A percentile compares a stretch with the other conserved stretches of the same genome.
Evolutionary conservation across 2,888 invertebrate species (phyloP).

Genomic region (Metalampra italica): DNA sequence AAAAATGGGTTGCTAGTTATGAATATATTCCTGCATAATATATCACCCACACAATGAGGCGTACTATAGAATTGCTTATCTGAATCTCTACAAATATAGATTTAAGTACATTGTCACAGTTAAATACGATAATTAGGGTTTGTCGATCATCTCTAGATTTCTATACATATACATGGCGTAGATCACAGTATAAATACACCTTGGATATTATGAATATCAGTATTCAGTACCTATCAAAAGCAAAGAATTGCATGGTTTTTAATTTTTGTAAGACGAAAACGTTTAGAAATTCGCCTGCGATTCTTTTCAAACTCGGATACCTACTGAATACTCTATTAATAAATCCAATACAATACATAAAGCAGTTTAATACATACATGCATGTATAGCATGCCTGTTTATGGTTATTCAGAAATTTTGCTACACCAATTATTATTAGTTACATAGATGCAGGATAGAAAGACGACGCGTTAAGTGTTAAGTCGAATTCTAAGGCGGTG

Average conservation of each 20-base stretch:
- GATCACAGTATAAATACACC: background rate
- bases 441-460: no score
- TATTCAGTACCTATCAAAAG: background rate
- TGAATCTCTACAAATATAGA: constrained; percentile 5
- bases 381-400: background rate
- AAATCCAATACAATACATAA: background rate
- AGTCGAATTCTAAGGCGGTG: no score
- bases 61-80: constrained; percentile 18
- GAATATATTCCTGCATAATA: constrained; percentile 27
- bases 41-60: constrained; percentile 35
- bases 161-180: background rate
- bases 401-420: no score
- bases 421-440: no score
- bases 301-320: no score
- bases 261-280: no score
- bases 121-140: constrained; percentile 4
- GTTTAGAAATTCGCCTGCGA: no score
- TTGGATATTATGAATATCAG: background rate
- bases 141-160: background rate
- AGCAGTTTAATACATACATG: background rate
- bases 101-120: constrained; percentile 6
- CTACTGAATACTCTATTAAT: background rate
- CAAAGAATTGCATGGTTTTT: no score
- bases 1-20: constrained; percentile 16
- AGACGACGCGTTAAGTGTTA: no score